Percentiles rank a stretch among this genome's conserved stretches.
Conservation (phyloP, 2,797 vertebrate species). For the Micrastur ruficollis region DNA sequence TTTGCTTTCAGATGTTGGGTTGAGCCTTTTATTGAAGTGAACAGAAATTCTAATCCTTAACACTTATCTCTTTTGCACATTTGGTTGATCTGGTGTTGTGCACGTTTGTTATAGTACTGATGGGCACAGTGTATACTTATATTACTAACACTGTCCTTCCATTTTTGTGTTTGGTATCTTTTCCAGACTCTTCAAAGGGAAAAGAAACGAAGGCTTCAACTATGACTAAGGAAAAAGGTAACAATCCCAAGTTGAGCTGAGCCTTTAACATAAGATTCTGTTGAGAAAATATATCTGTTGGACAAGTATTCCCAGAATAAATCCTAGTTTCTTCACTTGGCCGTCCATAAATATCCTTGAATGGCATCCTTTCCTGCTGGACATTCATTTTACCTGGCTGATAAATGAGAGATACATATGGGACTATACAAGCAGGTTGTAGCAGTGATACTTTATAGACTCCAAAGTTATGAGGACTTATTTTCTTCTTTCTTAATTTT, state of each 20-base stretch:
- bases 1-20: neutral
- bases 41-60: neutral
- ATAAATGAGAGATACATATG: neutral
- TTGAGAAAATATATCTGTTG: neutral
- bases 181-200: constrained; percentile 40
- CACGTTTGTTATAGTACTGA: neutral
- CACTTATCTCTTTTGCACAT: neutral
- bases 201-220: constrained; percentile 23
- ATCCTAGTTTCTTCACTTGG: neutral
- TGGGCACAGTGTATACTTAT: neutral
- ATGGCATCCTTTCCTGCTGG: neutral
- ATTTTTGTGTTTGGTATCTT: neutral
- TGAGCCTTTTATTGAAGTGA: neutral
- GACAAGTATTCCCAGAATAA: neutral
- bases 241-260: neutral
- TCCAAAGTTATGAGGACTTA: neutral
- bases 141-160: neutral
- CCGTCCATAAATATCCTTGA: neutral
- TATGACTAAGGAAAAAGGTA: constrained; percentile 55
- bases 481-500: neutral
- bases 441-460: neutral
- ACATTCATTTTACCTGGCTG: neutral
- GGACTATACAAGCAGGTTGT: neutral
- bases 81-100: neutral
- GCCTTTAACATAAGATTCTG: neutral